These are phyloP conservation scores for Picathartes gymnocephalus DNA, from an alignment of 2,113 vertebrate genomes.

Conservation along the genomic window DNA sequence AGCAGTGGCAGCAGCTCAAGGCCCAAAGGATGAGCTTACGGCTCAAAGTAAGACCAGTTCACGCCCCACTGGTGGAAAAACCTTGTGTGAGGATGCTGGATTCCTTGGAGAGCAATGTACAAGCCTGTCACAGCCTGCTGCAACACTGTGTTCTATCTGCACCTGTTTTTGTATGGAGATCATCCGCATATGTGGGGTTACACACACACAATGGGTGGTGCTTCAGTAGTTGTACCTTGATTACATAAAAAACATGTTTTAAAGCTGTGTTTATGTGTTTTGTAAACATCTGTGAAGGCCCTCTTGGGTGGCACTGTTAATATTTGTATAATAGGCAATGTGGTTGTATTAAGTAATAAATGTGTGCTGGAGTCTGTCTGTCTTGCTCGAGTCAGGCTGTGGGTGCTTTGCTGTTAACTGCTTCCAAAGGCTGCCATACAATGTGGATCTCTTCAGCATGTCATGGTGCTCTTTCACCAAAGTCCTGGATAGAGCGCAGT, in stretches of 20 bases:
- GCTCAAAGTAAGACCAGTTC: not conserved
- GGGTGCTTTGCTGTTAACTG: not conserved
- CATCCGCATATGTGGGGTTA: accelerated
- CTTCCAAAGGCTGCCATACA: not conserved
- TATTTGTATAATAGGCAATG: not conserved
- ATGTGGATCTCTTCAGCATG: not conserved
- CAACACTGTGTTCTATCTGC: accelerated
- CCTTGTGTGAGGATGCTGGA: not conserved
- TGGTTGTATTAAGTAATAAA: slow-evolving; percentile 52
- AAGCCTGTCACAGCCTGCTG: not conserved
- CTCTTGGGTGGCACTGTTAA: not conserved
- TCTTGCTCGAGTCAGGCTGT: not conserved
- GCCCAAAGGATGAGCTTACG: not conserved
- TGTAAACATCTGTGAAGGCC: slow-evolving; percentile 2
- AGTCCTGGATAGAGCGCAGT: not conserved
- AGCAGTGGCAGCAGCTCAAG: not conserved
- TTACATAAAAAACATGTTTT: not conserved
- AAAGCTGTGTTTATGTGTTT: not conserved
- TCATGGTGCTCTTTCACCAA: not conserved
- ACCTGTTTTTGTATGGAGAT: not conserved
- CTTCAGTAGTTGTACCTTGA: slow-evolving; percentile 12
- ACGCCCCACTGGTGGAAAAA: accelerated
- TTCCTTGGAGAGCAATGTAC: not conserved
- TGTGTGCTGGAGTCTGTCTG: not conserved
- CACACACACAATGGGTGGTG: not conserved